Percentiles rank a stretch among this genome's conserved stretches.
Conservation (phyloP, 2,888 invertebrate genomes). For the Chymomyza caudatula region DNA sequence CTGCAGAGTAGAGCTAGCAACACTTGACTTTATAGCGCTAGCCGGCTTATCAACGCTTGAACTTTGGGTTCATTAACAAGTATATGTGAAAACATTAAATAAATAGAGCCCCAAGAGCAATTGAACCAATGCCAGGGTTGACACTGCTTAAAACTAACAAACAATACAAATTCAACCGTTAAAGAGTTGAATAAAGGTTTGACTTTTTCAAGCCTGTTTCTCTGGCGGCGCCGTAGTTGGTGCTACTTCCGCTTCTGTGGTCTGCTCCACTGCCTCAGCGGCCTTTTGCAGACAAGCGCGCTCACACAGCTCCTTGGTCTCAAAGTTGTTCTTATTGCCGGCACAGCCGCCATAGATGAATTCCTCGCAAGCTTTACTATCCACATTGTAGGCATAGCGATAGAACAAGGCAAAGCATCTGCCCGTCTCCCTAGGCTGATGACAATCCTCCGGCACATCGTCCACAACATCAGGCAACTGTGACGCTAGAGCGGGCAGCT, state of each 20-base stretch:
- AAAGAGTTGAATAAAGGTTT: too few species aligned
- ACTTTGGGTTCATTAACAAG: background rate
- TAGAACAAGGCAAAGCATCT: constrained; percentile 83
- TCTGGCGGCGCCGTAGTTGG: constrained; percentile 33
- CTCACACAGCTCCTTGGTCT: constrained; percentile 82
- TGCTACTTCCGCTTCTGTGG: constrained; percentile 23
- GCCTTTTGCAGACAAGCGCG: constrained; percentile 78
- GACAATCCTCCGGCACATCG: constrained; percentile 79
- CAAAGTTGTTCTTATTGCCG: constrained; percentile 90
- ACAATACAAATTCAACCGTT: background rate
- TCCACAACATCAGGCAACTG: constrained; percentile 9
- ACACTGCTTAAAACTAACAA: background rate
- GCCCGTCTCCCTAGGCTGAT: constrained; percentile 83
- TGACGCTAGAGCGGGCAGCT: constrained; percentile 8
- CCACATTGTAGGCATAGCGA: constrained; percentile 71
- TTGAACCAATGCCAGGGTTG: background rate
- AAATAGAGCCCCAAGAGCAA: background rate
- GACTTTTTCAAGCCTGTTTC: too few species aligned
- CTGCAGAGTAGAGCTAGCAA: background rate
- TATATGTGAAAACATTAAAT: background rate
- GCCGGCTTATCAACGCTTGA: background rate
- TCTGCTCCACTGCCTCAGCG: constrained; percentile 1
- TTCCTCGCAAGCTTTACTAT: constrained; percentile 81
- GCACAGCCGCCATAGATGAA: constrained; percentile 88
- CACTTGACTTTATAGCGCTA: background rate